These are phyloP conservation scores for Mystacides longicornis DNA, from an alignment of 2,888 invertebrate genomes.

Conservation along the genomic window DNA sequence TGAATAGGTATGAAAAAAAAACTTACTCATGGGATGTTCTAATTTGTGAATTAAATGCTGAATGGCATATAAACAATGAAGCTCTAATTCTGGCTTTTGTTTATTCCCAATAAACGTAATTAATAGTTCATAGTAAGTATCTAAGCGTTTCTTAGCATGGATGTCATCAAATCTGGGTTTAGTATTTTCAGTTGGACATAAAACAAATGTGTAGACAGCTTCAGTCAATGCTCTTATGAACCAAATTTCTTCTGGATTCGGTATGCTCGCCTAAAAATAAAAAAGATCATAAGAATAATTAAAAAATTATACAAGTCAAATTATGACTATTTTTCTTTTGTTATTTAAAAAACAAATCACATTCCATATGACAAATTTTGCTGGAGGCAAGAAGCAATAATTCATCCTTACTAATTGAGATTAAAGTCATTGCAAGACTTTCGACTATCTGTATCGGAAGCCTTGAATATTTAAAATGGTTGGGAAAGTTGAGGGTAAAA, in stretches of 20 bases:
- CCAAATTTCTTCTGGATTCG: constrained; percentile 53
- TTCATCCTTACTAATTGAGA: no score
- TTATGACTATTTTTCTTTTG: no score
- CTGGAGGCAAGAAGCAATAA: no score
- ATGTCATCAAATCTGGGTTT: constrained; percentile 43
- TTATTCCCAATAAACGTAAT: constrained; percentile 62
- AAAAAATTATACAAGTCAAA: no score
- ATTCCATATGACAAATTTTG: no score
- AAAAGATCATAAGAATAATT: no score
- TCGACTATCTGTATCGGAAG: no score
- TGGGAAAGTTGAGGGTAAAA: no score
- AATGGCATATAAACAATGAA: constrained; percentile 77
- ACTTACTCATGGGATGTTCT: constrained; percentile 59
- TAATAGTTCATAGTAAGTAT: constrained; percentile 50
- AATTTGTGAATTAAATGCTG: constrained; percentile 70
- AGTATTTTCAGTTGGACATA: constrained; percentile 46
- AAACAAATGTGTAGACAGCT: constrained; percentile 61
- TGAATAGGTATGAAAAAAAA: not conserved
- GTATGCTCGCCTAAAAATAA: constrained; percentile 46
- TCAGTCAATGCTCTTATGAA: constrained; percentile 70
- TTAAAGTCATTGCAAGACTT: no score
- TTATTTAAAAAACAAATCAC: no score
- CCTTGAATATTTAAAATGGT: no score
- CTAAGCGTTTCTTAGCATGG: constrained; percentile 36
- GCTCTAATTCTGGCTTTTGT: constrained; percentile 49